These are phyloP conservation scores for Coecobrya sp. DNA, from an alignment of 2,888 invertebrate genomes.

Conservation along the genomic window DNA sequence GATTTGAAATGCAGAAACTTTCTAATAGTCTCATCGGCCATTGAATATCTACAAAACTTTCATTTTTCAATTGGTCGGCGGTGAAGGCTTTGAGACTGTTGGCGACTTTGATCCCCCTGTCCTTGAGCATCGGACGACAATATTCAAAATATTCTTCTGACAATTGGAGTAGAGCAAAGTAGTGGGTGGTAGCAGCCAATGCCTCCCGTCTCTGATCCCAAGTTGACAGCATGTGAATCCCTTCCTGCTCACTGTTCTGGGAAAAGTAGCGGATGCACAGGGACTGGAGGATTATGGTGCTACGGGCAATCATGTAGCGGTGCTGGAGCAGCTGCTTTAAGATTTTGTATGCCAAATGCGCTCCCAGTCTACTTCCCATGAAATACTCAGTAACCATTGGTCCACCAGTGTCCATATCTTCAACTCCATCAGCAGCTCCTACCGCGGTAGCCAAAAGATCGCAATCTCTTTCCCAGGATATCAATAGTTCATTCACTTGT, in stretches of 20 bases:
- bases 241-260: conserved; percentile 78
- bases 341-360: conserved; percentile 84
- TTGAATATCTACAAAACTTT: conserved; percentile 79
- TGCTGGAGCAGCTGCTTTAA: conserved; percentile 85
- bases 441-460: conserved; percentile 21
- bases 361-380: conserved; percentile 85
- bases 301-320: conserved; percentile 84
- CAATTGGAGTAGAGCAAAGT: conserved; percentile 77
- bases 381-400: conserved; percentile 81
- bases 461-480: conserved; percentile 83
- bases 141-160: conserved; percentile 82
- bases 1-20: conserved; percentile 83
- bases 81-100: conserved; percentile 83
- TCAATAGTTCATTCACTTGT: conserved; percentile 55
- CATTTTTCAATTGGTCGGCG: conserved; percentile 84
- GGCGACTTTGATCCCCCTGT: conserved; percentile 85
- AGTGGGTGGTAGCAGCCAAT: conserved; percentile 72
- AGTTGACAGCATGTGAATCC: conserved; percentile 74
- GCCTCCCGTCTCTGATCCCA: conserved; percentile 80
- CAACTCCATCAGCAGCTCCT: conserved; percentile 75
- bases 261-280: conserved; percentile 80
- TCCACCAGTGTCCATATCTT: conserved; percentile 69
- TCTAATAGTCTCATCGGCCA: conserved; percentile 85
- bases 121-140: conserved; percentile 83
- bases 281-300: conserved; percentile 83